A percentile compares a stretch with the other conserved stretches of the same genome.
These are phyloP conservation scores for Dasyurus viverrinus DNA, from an alignment of 2,113 vertebrate species.

Conservation along the genomic window DNA sequence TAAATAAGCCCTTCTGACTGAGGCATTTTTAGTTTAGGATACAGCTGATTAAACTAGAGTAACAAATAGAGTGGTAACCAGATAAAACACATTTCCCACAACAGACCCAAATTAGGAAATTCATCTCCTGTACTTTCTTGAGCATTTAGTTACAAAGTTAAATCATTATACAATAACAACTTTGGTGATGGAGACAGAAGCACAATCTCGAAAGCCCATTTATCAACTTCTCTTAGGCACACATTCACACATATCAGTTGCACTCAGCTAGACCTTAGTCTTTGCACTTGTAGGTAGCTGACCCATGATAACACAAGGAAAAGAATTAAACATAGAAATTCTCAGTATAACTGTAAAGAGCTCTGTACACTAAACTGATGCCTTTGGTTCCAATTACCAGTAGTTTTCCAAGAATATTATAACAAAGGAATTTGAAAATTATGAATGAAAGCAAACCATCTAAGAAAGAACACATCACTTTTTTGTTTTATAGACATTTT, in stretches of 20 bases:
- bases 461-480: neutral
- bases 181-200: constrained; percentile 5
- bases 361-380: neutral
- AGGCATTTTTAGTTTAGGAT: neutral
- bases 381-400: neutral
- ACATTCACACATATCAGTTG: neutral
- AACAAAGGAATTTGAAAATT: neutral
- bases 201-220: constrained; percentile 24
- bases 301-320: neutral
- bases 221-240: constrained; percentile 28
- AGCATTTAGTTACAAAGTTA: constrained; percentile 14
- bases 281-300: neutral
- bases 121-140: constrained; percentile 13
- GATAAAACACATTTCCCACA: constrained; percentile 23
- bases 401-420: constrained; percentile 17
- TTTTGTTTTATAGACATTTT: neutral
- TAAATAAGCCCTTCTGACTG: neutral
- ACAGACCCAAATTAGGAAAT: constrained; percentile 24
- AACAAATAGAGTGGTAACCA: neutral
- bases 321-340: neutral
- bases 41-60: constrained; percentile 27
- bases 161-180: neutral
- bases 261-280: neutral
- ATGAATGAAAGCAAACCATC: neutral
- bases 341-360: constrained; percentile 12